Percentiles rank a stretch among this genome's conserved stretches.
These are phyloP conservation scores for Dicentrarchus labrax DNA, from an alignment of 2,113 vertebrate genomes.

Conservation along the genomic window DNA sequence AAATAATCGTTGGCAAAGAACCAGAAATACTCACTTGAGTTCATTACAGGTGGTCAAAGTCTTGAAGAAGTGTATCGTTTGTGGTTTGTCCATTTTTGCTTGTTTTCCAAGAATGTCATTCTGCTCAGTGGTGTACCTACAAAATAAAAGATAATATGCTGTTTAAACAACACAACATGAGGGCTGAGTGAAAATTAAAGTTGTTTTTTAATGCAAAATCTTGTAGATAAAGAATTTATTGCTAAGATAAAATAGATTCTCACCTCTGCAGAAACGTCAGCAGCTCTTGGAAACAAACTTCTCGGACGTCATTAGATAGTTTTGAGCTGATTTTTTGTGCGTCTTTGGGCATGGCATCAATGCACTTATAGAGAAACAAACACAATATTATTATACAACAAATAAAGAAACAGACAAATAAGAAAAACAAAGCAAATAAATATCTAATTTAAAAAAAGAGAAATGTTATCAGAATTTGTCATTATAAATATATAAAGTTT, in stretches of 20 bases:
- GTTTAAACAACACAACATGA: background rate
- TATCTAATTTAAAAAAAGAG: too few relatives aligned
- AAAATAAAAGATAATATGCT: too few relatives aligned
- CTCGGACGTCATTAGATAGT: slow-evolving; percentile 6
- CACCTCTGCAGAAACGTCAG: slow-evolving; percentile 62
- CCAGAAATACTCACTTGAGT: slow-evolving; percentile 62
- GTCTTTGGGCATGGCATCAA: slow-evolving; percentile 3
- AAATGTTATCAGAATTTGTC: too few relatives aligned
- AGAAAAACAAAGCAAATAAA: too few relatives aligned
- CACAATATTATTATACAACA: background rate
- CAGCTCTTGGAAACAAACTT: slow-evolving; percentile 71
- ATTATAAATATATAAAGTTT: too few relatives aligned
- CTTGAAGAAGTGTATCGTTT: slow-evolving; percentile 52
- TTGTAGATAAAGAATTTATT: background rate
- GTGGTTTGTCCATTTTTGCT: background rate
- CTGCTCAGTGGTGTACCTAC: slow-evolving; percentile 63
- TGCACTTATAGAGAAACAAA: slow-evolving; percentile 29
- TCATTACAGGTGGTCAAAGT: slow-evolving; percentile 65
- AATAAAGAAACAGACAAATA: background rate
- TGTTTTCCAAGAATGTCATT: background rate
- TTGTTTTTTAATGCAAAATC: too few relatives aligned
- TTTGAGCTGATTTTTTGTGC: slow-evolving; percentile 14
- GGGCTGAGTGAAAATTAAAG: too few relatives aligned
- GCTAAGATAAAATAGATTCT: background rate
- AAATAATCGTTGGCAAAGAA: background rate